A percentile compares a stretch with the other conserved stretches of the same genome.
Conservation (phyloP, 2,797 vertebrate genomes). For the Eulemur rubriventer region DNA sequence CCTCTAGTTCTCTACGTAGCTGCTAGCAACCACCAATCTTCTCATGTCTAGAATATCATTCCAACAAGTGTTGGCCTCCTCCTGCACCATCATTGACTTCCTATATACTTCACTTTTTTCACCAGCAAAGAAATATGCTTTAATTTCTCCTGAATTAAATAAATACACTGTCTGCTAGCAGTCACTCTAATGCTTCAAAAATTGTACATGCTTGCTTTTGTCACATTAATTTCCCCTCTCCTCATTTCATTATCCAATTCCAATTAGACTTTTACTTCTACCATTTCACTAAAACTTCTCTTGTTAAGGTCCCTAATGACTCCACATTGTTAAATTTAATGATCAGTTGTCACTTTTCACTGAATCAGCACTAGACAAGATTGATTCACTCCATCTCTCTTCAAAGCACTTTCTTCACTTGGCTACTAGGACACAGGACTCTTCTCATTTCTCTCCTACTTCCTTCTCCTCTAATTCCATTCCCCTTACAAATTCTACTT, state of each 20-base stretch:
- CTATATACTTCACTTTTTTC: not conserved
- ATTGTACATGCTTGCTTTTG: not conserved
- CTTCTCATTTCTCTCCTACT: not conserved
- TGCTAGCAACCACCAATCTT: not conserved
- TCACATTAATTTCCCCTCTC: not conserved
- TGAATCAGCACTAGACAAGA: not conserved
- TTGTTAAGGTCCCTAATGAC: not conserved
- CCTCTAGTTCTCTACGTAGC: not conserved
- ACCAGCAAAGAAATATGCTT: not conserved
- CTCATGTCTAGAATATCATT: not conserved
- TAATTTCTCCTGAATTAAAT: not conserved
- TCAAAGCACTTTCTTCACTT: not conserved
- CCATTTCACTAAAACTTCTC: not conserved
- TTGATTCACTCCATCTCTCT: not conserved
- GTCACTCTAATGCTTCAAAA: not conserved
- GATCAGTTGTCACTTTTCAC: not conserved
- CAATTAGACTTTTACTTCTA: not conserved
- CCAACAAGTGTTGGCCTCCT: not conserved
- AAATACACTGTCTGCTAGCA: not conserved
- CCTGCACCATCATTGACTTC: not conserved
- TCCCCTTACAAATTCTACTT: not conserved
- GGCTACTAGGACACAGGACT: not conserved
- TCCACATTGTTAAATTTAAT: not conserved
- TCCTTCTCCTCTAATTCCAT: not conserved
- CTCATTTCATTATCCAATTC: not conserved